Evolutionary conservation across 2,797 vertebrate genomes (phyloP).

Genomic region (Lycodopsis pacificus): DNA sequence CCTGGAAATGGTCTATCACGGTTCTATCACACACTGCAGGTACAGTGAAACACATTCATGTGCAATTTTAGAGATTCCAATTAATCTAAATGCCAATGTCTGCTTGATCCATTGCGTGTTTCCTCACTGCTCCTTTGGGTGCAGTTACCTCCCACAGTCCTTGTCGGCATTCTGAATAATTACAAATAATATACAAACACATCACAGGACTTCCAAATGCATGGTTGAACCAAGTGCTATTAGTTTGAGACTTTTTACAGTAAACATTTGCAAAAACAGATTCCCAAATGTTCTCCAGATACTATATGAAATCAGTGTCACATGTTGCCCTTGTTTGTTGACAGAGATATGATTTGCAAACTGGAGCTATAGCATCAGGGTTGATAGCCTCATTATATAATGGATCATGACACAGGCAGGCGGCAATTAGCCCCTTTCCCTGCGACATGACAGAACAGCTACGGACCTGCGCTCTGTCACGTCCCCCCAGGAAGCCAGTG

Average conservation of each 20-base stretch:
- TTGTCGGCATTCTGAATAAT: slow-evolving; percentile 23
- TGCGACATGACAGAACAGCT: slow-evolving; percentile 28
- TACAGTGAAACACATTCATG: neutral
- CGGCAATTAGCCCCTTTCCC: slow-evolving; percentile 38
- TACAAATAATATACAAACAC: slow-evolving; percentile 8
- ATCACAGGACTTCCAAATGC: slow-evolving; percentile 24
- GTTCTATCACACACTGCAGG: neutral
- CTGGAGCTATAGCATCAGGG: neutral
- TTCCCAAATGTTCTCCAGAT: slow-evolving; percentile 28
- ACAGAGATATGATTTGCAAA: slow-evolving; percentile 3
- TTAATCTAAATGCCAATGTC: neutral
- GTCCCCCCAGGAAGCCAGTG: slow-evolving; percentile 32
- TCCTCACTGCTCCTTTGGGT: neutral
- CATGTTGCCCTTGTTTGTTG: too few species aligned
- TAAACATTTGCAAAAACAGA: slow-evolving; percentile 17
- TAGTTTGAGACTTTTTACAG: slow-evolving; percentile 22
- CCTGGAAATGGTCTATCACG: neutral
- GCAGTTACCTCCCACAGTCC: slow-evolving; percentile 4
- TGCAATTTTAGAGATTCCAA: neutral
- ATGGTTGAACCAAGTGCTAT: slow-evolving; percentile 12
- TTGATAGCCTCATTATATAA: neutral
- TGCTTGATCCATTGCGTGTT: neutral
- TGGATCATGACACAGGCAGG: slow-evolving; percentile 1
- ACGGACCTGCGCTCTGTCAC: slow-evolving; percentile 64
- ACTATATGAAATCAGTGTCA: slow-evolving; percentile 12